Evolutionary conservation across 2,797 vertebrate genomes (phyloP).

Genomic region (Phyllotis vaccarum): DNA sequence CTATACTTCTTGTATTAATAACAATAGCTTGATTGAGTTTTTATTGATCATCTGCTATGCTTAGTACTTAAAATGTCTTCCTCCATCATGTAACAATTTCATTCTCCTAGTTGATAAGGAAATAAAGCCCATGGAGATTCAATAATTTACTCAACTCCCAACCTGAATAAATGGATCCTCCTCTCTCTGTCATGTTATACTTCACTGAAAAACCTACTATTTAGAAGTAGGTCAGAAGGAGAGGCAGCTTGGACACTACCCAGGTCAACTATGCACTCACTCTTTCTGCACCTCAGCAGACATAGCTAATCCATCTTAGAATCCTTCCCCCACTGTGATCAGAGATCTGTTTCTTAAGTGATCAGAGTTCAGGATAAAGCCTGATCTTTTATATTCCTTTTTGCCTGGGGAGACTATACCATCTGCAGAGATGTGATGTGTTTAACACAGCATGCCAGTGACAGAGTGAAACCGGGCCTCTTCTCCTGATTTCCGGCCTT

Average conservation of each 20-base stretch:
- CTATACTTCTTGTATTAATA: neutral
- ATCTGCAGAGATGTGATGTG: neutral
- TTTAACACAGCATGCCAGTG: neutral
- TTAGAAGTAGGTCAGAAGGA: neutral
- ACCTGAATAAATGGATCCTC: too few relatives aligned
- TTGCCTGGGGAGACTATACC: neutral
- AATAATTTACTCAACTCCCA: neutral
- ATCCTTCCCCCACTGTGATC: neutral
- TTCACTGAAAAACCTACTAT: neutral
- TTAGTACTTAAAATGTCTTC: constrained; percentile 17
- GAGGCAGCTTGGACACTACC: neutral
- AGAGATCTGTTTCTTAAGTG: neutral
- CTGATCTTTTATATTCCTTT: neutral
- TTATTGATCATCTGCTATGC: constrained; percentile 36
- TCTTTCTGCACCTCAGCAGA: neutral
- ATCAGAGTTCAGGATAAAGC: constrained; percentile 15
- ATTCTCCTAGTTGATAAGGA: constrained; percentile 8
- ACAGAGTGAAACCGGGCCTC: neutral
- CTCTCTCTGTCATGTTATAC: rapidly evolving
- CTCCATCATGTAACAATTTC: neutral
- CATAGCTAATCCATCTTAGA: constrained; percentile 10
- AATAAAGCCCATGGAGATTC: neutral
- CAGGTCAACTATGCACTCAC: neutral
- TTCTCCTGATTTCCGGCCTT: neutral
- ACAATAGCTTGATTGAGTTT: neutral